Evolutionary conservation across 1,140 invertebrate genomes (phyloP).

Genomic region (Bombus waltoni): DNA sequence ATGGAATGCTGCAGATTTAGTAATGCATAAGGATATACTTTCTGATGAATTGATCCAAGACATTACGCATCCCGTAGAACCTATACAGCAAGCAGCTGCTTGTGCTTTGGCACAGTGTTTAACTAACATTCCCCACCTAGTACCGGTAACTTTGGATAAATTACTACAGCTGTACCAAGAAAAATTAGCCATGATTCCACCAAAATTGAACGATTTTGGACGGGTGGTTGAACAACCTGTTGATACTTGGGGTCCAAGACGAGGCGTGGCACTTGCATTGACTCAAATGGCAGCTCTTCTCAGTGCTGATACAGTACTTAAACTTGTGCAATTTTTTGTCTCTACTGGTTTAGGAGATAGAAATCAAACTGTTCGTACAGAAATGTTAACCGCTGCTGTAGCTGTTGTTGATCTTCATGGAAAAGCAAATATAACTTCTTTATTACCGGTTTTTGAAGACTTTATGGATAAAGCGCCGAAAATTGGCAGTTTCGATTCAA

Average conservation of each 20-base stretch:
- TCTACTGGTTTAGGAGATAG: slow-evolving; percentile 93
- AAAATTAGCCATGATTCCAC: slow-evolving; percentile 91
- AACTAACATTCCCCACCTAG: slow-evolving; percentile 82
- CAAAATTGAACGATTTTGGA: slow-evolving; percentile 95
- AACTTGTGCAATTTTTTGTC: slow-evolving; percentile 93
- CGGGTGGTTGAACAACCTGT: slow-evolving; percentile 92
- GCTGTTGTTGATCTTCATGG: slow-evolving; percentile 95
- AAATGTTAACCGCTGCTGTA: slow-evolving; percentile 97
- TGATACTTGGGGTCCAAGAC: slow-evolving; percentile 94
- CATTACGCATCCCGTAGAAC: slow-evolving; percentile 90
- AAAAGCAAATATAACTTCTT: slow-evolving; percentile 86
- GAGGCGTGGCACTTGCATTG: slow-evolving; percentile 93
- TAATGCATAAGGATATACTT: slow-evolving; percentile 83
- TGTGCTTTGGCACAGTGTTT: slow-evolving; percentile 89
- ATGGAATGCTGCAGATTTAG: slow-evolving; percentile 86
- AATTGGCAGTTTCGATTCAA: slow-evolving; percentile 94
- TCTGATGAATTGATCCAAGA: slow-evolving; percentile 88
- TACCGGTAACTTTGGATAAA: slow-evolving; percentile 85
- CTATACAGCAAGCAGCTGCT: slow-evolving; percentile 91
- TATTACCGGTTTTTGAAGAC: slow-evolving; percentile 94
- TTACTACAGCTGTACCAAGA: slow-evolving; percentile 91
- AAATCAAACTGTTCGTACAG: slow-evolving; percentile 90
- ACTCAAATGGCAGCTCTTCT: slow-evolving; percentile 89
- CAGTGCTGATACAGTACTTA: slow-evolving; percentile 86
- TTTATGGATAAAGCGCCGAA: slow-evolving; percentile 96